phyloP scores from a whole-genome alignment of 2,797 vertebrate species.

The Lacerta agilis region DNA sequence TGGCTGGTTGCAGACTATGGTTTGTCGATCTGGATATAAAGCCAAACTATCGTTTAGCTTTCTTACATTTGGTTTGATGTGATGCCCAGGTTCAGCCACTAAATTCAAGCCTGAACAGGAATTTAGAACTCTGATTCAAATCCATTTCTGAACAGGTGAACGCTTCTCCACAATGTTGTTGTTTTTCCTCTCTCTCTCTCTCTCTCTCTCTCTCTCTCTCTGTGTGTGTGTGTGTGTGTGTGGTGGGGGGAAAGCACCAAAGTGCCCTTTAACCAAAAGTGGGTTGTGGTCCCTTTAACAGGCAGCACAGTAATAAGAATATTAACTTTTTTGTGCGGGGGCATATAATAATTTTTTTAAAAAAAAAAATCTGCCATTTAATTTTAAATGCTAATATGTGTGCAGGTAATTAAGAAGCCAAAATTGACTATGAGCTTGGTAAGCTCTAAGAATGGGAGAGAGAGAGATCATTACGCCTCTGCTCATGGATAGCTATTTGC shows the following conservation, averaged over 20 bases:
- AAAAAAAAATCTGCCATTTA: conserved; percentile 65
- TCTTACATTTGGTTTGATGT: background rate
- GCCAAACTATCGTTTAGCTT: background rate
- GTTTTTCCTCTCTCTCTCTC: background rate
- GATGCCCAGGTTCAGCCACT: conserved; percentile 31
- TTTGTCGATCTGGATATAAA: background rate
- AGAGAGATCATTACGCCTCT: conserved; percentile 72
- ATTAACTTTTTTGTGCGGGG: conserved; percentile 64
- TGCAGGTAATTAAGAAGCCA: conserved; percentile 79
- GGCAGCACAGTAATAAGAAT: conserved; percentile 51
- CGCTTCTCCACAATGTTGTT: conserved; percentile 27
- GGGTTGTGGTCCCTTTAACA: conserved; percentile 47
- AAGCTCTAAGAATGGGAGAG: conserved; percentile 68
- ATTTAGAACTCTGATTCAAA: background rate
- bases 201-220: no score
- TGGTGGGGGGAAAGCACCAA: conserved; percentile 25
- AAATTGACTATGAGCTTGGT: conserved; percentile 76
- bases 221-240: no score
- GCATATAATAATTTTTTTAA: conserved; percentile 42
- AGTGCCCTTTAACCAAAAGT: conserved; percentile 43
- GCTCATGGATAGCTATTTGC: conserved; percentile 77
- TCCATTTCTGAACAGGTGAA: background rate
- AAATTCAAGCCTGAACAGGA: background rate
- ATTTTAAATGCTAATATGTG: conserved; percentile 79
- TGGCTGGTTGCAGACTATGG: background rate